Base-by-base conservation (phyloP, 2,888 invertebrate species). In the Chloromyia formosa region DNA sequence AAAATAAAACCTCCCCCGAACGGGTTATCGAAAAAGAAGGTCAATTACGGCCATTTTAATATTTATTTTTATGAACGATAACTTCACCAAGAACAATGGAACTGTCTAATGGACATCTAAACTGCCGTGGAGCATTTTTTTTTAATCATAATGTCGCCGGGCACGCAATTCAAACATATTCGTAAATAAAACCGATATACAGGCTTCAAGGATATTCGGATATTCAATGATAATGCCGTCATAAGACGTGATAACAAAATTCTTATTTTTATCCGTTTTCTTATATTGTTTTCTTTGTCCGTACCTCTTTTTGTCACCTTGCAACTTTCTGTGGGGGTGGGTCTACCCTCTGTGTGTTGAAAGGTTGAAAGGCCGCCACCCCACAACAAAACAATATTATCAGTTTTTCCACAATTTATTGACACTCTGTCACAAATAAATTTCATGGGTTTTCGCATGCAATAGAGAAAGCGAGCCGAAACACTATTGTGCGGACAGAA, bases 391-490 rank as follows among this genome's bases (percentile, higher is more conserved):
- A 60, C 23, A 0, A 60, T 60, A 60, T 27, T 60, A 60, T 60
- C 60, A 60, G 60, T 60, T 60, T 23, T n/a, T 49, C 16, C 10
- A 27, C 10, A 60, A 60, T 60, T 60, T 60, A 60, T 60, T 2
- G 27, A n/a, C 27, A 60, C 60, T 23, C 23, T 60, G 27, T 60
- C 23, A 60, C 12, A 60, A 4, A 23, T 18, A 23, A 60, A 60
- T 60, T 22, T 60, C 23, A 60, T 60, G 23, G 23, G 10, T 60
- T 60, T 60, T 23, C 12, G 60, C 60, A 60, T 60, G 60, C 60
- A 60, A 60, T 60, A 14, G 60, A 23, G 12, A 22, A 23, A 7
- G 23, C 20, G 23, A 60, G n/a, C 3, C n/a, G n/a, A 60, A 4
- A 12, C 12, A n/a, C 60, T 23, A 10, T 1, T 3, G n/a, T n/a